These are phyloP conservation scores for Cheilosia vernalis DNA, from an alignment of 2,888 invertebrate species.

Conservation along the genomic window DNA sequence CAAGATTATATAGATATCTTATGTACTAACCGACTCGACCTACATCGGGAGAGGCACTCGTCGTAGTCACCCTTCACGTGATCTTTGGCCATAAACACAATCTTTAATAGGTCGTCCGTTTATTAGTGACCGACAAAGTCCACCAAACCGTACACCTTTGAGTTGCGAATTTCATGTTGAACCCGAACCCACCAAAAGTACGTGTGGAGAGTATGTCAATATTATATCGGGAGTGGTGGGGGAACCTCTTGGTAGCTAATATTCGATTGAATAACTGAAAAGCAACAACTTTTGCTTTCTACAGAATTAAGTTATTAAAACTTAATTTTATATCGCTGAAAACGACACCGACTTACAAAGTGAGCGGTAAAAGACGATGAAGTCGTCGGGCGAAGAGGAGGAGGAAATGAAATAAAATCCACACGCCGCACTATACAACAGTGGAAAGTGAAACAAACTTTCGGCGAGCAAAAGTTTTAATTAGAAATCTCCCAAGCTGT, in stretches of 20 bases:
- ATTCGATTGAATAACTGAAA: conserved; percentile 59
- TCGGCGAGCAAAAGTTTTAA: conserved; percentile 62
- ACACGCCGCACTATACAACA: not conserved
- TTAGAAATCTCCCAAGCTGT: conserved; percentile 45
- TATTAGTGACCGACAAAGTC: not conserved
- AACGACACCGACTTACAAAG: not conserved
- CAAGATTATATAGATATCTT: not conserved
- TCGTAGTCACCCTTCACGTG: not conserved
- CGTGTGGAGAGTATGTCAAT: conserved; percentile 1
- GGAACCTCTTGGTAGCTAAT: not conserved
- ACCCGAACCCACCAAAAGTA: not conserved
- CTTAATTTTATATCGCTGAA: conserved; percentile 11
- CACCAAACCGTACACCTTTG: conserved; percentile 33
- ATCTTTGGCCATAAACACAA: conserved; percentile 15
- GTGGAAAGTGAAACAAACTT: conserved; percentile 42
- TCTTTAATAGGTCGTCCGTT: conserved; percentile 21
- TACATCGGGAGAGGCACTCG: conserved; percentile 17
- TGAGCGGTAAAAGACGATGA: not conserved
- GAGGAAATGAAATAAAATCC: conserved; percentile 31
- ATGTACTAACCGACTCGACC: not conserved
- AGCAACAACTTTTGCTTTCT: conserved; percentile 60
- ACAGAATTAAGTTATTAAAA: conserved; percentile 48
- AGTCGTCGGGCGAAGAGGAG: not conserved
- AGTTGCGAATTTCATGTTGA: not conserved
- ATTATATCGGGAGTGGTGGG: not conserved